Evolutionary conservation across 2,888 invertebrate species (phyloP).

Genomic region (Rapana venosa): DNA sequence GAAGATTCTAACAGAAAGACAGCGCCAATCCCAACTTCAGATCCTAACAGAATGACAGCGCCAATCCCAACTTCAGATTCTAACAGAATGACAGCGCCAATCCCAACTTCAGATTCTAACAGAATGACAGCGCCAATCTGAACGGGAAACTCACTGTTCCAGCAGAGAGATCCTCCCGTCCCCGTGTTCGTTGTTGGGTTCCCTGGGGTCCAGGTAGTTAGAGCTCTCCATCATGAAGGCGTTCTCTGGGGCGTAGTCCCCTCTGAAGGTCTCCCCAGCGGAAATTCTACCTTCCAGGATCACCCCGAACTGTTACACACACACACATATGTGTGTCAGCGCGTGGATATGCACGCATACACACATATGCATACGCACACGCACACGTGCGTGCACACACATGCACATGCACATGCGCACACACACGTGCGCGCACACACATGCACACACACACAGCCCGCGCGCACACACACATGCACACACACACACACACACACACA

Average conservation of each 20-base stretch:
- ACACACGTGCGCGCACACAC: too few species aligned
- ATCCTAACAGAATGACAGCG: too few species aligned
- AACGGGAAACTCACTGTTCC: constrained; percentile 12
- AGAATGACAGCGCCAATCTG: background rate
- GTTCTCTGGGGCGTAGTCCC: constrained; percentile 31
- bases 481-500: too few species aligned
- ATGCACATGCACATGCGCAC: too few species aligned
- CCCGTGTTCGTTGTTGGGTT: background rate
- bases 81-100: background rate
- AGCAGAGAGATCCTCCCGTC: background rate
- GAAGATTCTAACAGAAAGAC: too few species aligned
- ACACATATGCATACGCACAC: background rate
- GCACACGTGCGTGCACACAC: background rate
- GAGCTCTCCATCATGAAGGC: constrained; percentile 1
- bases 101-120: background rate
- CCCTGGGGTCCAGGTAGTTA: constrained; percentile 33
- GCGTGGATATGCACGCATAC: background rate
- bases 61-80: too few species aligned
- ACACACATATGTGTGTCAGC: background rate
- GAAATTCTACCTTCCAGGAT: constrained; percentile 15
- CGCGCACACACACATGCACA: too few species aligned
- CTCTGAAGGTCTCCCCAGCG: background rate
- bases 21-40: too few species aligned
- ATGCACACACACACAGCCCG: too few species aligned
- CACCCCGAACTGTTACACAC: constrained; percentile 30